Evolutionary conservation across 2,888 invertebrate species (phyloP), one percentile per base, ranked within the genome.

Genomic region (Dicyrtoma fusca): DNA sequence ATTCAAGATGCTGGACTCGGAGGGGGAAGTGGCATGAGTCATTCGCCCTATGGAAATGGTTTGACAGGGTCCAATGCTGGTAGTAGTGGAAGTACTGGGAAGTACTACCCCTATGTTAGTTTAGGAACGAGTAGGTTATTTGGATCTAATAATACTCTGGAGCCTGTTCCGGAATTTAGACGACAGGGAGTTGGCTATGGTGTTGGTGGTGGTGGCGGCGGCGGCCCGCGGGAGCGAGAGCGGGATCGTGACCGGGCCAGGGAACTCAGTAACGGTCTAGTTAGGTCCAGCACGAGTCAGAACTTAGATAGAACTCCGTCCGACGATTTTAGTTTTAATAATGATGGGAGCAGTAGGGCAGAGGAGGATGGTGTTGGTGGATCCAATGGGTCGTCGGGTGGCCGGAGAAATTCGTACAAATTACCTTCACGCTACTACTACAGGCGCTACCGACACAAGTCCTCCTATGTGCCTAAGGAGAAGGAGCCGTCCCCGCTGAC

Each of bases 401-500:
- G 71, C 55, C 72, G 77, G 44, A 77, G 77, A 61, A 76, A 75
- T 65, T 77, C 78, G 0, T 77, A 76, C 59, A 80, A 80, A 69
- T 61, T 80, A 44, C 80, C 80, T 25, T 78, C 78, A 21, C 72
- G 80, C 42, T 80, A 80, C 68, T 79, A 79, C 69, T 80, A 80
- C 69, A 51, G 80, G 53, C 69, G 78, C 49, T 80, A 78, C 63
- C 70, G 78, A 25, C 78, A 80, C 65, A 80, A 80, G 70, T 77
- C 77, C 10, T 77, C 77, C 11, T 78, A 79, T 64, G 76, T 72
- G 8, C 94, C 95, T 72, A 92, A 90, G 72, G 92, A 93, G 72
- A 76, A 76, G 21, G 69, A 57, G n/a, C 49, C 34, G 8, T 95
- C 94, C 13, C 96, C 96, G 85, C 95, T 91, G 78, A 95, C 91